phyloP scores from a whole-genome alignment of 2,113 vertebrate species.

The Rutilus rutilus region DNA sequence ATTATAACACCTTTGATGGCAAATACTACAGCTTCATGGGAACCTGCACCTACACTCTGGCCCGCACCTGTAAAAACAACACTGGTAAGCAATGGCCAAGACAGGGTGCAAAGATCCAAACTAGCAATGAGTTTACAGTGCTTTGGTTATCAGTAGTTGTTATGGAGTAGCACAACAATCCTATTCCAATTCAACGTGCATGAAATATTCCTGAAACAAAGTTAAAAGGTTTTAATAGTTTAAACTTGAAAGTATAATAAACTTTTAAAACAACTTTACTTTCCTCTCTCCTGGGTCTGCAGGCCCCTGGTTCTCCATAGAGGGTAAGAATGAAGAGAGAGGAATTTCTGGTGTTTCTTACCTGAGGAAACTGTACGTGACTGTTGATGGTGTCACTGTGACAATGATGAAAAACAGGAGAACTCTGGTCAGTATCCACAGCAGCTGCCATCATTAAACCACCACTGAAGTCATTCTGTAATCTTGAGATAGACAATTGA shows the following conservation, averaged over 20 bases:
- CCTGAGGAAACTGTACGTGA: constrained; percentile 76
- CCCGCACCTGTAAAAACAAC: constrained; percentile 72
- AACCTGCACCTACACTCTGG: constrained; percentile 83
- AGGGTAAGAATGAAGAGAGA: constrained; percentile 78
- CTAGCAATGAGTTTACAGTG: no score
- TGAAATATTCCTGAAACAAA: background rate
- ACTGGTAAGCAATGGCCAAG: constrained; percentile 62
- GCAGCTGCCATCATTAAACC: background rate
- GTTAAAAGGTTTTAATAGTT: background rate
- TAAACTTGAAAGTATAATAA: no score
- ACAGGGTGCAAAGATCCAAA: background rate
- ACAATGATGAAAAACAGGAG: constrained; percentile 76
- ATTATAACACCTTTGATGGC: constrained; percentile 85
- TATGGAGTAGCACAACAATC: no score
- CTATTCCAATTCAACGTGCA: background rate
- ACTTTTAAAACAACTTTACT: background rate
- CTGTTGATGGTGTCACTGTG: constrained; percentile 70
- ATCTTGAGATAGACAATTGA: background rate
- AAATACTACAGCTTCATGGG: constrained; percentile 84
- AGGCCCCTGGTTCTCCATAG: constrained; percentile 82
- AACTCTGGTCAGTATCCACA: constrained; percentile 71
- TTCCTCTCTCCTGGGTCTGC: background rate
- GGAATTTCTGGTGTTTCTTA: constrained; percentile 72
- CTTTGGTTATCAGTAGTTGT: no score
- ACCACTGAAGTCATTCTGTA: background rate